Evolutionary conservation across 2,888 invertebrate species (phyloP), one percentile per base, ranked within the genome.

Genomic region (Platycheirus albimanus): DNA sequence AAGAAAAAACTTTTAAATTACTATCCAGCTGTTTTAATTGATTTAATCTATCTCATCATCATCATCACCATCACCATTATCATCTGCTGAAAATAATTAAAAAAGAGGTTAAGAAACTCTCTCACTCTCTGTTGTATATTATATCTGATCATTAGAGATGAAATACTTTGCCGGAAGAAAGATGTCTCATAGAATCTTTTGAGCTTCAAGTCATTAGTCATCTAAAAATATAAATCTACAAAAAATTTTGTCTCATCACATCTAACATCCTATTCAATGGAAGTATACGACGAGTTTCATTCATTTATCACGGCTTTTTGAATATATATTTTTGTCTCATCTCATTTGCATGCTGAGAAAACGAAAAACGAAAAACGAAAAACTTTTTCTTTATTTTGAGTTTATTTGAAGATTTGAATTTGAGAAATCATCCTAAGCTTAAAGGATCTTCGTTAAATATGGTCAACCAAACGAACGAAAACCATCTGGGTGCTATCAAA

Each of bases 141-240:
- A n/a, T 13, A n/a, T 61, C 52, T 28, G 41, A 15, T 33, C 52
- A 30, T 33, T 28, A 2, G 51, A 36, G 51, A 36, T 10, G 20
- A 4, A 52, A 33, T n/a, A 13, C 24, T n/a, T 7, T 79, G 74
- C 79, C 79, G 79, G 79, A 79, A 24, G n/a, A n/a, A 24, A 79
- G 74, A 79, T 69, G 74, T 69, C 63, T 49, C 61, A 69, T 54
- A 11, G 11, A 8, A 20, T 61, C 30, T 61, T 30, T 61, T 19
- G 30, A 54, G 54, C 33, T 47, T 8, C 61, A 67, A 69, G 41
- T 56, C 69, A 74, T 80, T 80, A 80, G 63, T 80, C 79, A 74
- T 79, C 79, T 74, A 74, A 74, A 74, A 80, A 80, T 80, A 77
- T 41, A 45, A 41, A 63, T 64, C 28, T 47, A 3, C 15, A 49